Percentiles rank a stretch among this genome's conserved stretches.
Conservation (phyloP, 2,888 invertebrate species). For the Lochmaea capreae region DNA sequence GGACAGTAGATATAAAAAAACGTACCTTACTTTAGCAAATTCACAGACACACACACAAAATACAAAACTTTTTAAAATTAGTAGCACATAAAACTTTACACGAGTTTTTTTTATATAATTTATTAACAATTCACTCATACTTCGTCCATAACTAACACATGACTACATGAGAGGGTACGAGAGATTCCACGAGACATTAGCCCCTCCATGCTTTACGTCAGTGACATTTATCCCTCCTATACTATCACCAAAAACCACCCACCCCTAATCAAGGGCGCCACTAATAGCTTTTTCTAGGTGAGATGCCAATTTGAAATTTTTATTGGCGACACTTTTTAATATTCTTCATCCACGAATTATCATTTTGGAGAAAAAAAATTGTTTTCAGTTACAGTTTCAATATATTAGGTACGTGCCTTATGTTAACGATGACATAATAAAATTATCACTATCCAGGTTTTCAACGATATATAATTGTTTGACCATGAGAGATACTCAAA, state of each 20-base stretch:
- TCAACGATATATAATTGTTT: too few species aligned
- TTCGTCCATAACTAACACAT: constrained; percentile 21
- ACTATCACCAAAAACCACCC: constrained; percentile 20
- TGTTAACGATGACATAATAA: too few species aligned
- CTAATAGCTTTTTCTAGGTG: constrained; percentile 1
- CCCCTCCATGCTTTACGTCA: constrained; percentile 23
- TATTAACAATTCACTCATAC: constrained; percentile 5
- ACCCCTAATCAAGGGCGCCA: constrained; percentile 19
- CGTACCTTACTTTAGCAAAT: not conserved
- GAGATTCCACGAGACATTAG: constrained; percentile 16
- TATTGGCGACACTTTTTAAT: not conserved
- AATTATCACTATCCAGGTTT: too few species aligned
- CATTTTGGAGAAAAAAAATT: too few species aligned
- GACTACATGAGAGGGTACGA: constrained; percentile 20
- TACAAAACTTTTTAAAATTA: not conserved
- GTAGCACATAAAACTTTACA: not conserved
- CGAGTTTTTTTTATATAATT: constrained; percentile 4
- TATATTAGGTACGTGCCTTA: too few species aligned
- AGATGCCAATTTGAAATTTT: not conserved
- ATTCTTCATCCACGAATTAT: too few species aligned
- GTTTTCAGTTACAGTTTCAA: too few species aligned
- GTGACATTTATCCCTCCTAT: constrained; percentile 31
- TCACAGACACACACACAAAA: not conserved
- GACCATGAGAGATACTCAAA: too few species aligned
- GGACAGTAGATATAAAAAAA: not conserved